Percentiles rank a stretch among this genome's conserved stretches.
These are phyloP conservation scores for Eutolmus rufibarbis DNA, from an alignment of 2,888 invertebrate genomes.

Conservation along the genomic window DNA sequence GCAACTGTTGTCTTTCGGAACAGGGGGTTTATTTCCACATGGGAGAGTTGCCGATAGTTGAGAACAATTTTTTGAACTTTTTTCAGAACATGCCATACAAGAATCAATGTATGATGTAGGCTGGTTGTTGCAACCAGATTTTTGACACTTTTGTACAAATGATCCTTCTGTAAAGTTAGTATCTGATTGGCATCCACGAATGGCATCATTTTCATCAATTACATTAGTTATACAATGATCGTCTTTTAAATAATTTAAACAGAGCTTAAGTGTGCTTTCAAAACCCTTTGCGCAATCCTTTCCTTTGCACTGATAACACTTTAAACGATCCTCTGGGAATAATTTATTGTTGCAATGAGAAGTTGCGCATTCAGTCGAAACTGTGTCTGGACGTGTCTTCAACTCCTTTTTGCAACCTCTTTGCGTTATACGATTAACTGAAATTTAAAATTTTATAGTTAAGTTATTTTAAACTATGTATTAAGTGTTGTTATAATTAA, in stretches of 20 bases:
- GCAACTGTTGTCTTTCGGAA: not conserved
- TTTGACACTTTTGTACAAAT: constrained; percentile 14
- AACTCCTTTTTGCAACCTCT: not conserved
- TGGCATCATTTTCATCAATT: constrained; percentile 35
- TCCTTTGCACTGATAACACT: constrained; percentile 38
- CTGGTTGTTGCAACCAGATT: not conserved
- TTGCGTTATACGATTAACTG: not conserved
- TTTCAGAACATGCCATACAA: not conserved
- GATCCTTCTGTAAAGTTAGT: not conserved
- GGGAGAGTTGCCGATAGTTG: not conserved
- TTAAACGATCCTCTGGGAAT: constrained; percentile 13
- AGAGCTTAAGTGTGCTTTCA: not conserved
- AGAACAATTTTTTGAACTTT: not conserved
- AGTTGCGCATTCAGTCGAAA: not conserved
- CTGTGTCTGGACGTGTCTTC: not conserved
- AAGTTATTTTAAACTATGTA: too few species aligned
- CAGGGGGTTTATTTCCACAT: not conserved
- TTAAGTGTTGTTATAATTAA: not conserved
- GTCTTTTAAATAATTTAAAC: not conserved
- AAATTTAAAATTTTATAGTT: not conserved
- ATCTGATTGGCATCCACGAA: constrained; percentile 43
- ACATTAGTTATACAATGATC: constrained; percentile 42
- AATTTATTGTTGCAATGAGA: not conserved
- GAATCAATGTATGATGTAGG: not conserved
- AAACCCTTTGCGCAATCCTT: constrained; percentile 11